Evolutionary conservation across 2,888 invertebrate genomes (phyloP).

Genomic region (Leptopilina myrica): DNA sequence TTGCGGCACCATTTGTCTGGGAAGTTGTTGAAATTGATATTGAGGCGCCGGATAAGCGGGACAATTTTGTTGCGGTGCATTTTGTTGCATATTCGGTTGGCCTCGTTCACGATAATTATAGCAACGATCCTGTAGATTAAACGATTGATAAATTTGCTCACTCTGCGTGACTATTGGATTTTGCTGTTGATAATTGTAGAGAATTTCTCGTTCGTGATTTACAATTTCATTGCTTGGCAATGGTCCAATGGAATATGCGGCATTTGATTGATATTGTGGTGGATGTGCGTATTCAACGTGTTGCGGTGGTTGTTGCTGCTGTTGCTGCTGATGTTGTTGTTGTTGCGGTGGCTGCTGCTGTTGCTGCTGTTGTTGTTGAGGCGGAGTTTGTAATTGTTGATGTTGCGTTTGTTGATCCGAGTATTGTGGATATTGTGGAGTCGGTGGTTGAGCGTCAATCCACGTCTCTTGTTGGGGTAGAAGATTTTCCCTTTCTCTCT

Average conservation of each 20-base stretch:
- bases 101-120: constrained; percentile 61
- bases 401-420: constrained; percentile 54
- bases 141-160: constrained; percentile 62
- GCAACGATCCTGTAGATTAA: constrained; percentile 58
- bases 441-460: constrained; percentile 69
- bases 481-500: constrained; percentile 78
- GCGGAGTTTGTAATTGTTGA: constrained; percentile 41
- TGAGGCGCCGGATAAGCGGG: constrained; percentile 63
- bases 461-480: constrained; percentile 68
- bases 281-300: constrained; percentile 57
- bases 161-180: constrained; percentile 57
- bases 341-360: constrained; percentile 65
- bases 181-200: constrained; percentile 58
- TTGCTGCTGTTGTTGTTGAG: constrained; percentile 45
- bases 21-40: constrained; percentile 66
- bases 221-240: constrained; percentile 56
- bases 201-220: constrained; percentile 54
- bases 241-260: constrained; percentile 57
- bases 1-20: constrained; percentile 66
- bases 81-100: constrained; percentile 55
- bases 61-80: constrained; percentile 64
- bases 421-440: constrained; percentile 65
- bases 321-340: constrained; percentile 60
- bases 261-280: constrained; percentile 63
- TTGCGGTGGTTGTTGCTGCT: constrained; percentile 43